These are phyloP conservation scores for Brachyopa scutellaris DNA, from an alignment of 2,888 invertebrate species.

Conservation along the genomic window DNA sequence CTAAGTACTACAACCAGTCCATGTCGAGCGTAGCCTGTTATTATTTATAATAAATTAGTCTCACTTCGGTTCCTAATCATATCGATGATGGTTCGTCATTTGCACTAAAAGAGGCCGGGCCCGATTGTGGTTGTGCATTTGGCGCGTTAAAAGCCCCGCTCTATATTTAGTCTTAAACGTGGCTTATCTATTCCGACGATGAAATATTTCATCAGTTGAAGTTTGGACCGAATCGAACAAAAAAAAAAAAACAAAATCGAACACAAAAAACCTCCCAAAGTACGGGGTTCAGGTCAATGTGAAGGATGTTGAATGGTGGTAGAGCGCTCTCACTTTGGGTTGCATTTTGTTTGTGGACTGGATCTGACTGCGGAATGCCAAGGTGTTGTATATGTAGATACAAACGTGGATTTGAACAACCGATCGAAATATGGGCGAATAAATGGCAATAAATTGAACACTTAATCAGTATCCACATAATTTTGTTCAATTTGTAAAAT, in stretches of 20 bases:
- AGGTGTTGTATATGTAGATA: conserved; percentile 50
- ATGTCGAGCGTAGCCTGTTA: conserved; percentile 48
- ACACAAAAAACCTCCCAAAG: conserved; percentile 49
- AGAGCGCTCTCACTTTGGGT: not conserved
- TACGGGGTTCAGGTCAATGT: conserved; percentile 64
- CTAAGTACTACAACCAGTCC: conserved; percentile 18
- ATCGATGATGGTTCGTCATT: conserved; percentile 72
- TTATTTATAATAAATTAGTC: conserved; percentile 71
- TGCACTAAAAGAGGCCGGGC: conserved; percentile 22
- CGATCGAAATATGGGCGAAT: conserved; percentile 71
- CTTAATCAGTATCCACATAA: conserved; percentile 83
- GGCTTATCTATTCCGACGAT: conserved; percentile 68
- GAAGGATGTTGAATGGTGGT: conserved; percentile 36
- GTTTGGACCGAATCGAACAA: conserved; percentile 24
- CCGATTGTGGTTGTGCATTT: not conserved
- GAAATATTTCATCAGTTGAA: conserved; percentile 66
- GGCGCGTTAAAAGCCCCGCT: conserved; percentile 49
- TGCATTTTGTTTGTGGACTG: conserved; percentile 3
- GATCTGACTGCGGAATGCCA: conserved; percentile 40
- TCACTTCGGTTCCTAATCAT: conserved; percentile 66
- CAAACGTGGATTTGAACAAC: conserved; percentile 12
- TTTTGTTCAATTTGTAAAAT: conserved; percentile 83
- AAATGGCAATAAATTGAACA: conserved; percentile 75
- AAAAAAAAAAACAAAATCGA: too few relatives aligned
- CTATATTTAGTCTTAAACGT: conserved; percentile 71